A percentile compares a stretch with the other conserved stretches of the same genome.
Conservation (phyloP, 2,888 invertebrate genomes). For the Drosophila siamana region DNA sequence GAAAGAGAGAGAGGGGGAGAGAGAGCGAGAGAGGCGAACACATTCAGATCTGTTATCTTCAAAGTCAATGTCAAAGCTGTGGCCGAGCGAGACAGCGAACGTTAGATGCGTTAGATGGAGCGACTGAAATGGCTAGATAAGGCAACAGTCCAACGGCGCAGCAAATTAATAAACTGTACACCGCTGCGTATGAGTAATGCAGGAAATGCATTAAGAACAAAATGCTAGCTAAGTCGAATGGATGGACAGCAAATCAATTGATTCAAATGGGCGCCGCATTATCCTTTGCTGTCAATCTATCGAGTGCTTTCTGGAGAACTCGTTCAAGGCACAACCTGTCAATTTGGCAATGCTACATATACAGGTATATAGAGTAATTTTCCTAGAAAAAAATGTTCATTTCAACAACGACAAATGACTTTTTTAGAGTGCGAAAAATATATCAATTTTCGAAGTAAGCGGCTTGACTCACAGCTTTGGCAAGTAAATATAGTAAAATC, state of each 20-base stretch:
- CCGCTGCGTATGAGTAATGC: constrained; percentile 65
- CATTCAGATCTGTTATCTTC: constrained; percentile 56
- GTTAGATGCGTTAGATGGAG: not conserved
- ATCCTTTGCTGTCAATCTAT: not conserved
- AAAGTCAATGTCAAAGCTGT: constrained; percentile 80
- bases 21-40: not conserved
- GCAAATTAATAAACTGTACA: constrained; percentile 38
- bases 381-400: too few relatives aligned
- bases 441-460: too few relatives aligned
- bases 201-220: constrained; percentile 17
- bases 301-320: not conserved
- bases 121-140: constrained; percentile 25
- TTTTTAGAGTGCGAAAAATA: too few relatives aligned
- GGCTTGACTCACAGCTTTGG: too few relatives aligned
- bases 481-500: too few relatives aligned
- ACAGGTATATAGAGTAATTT: too few relatives aligned
- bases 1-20: not conserved
- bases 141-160: constrained; percentile 18
- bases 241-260: constrained; percentile 11
- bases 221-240: not conserved
- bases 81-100: constrained; percentile 23
- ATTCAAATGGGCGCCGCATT: not conserved
- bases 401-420: too few relatives aligned
- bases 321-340: too few relatives aligned
- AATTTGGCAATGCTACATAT: not conserved